These are phyloP conservation scores for Scytalopus superciliaris DNA, from an alignment of 2,113 vertebrate genomes.

Conservation along the genomic window DNA sequence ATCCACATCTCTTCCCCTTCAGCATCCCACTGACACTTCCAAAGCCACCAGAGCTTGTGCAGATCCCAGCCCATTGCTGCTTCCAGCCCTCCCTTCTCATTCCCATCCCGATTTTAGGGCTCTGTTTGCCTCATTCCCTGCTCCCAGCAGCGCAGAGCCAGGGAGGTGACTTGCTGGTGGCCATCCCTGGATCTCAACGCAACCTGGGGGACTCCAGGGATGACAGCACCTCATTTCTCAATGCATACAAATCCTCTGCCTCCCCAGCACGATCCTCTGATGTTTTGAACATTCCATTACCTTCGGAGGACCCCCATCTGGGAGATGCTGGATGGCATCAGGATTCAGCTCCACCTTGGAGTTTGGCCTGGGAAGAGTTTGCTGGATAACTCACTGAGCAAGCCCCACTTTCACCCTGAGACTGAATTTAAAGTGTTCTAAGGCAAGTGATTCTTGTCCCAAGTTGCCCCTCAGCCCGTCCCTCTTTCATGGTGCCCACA, in stretches of 20 bases:
- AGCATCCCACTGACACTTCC: background rate
- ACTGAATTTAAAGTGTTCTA: background rate
- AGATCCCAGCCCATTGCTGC: background rate
- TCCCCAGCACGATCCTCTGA: background rate
- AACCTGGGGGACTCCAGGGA: rapidly evolving
- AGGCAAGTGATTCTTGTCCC: background rate
- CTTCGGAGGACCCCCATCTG: background rate
- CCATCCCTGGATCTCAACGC: rapidly evolving
- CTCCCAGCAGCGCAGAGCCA: background rate
- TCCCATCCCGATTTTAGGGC: background rate
- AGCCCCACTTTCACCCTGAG: background rate
- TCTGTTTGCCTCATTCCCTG: background rate
- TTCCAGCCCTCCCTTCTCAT: background rate
- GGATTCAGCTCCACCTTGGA: background rate
- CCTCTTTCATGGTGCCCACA: background rate
- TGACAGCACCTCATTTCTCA: background rate
- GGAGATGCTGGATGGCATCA: background rate
- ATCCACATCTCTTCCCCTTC: background rate
- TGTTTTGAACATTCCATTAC: background rate
- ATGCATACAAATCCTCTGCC: background rate
- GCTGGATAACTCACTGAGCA: background rate
- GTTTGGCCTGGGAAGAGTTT: background rate
- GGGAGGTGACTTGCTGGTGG: background rate
- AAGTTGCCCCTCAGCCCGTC: rapidly evolving
- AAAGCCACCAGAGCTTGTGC: background rate